phyloP scores from a whole-genome alignment of 2,113 vertebrate species.

The Smithornis capensis region DNA sequence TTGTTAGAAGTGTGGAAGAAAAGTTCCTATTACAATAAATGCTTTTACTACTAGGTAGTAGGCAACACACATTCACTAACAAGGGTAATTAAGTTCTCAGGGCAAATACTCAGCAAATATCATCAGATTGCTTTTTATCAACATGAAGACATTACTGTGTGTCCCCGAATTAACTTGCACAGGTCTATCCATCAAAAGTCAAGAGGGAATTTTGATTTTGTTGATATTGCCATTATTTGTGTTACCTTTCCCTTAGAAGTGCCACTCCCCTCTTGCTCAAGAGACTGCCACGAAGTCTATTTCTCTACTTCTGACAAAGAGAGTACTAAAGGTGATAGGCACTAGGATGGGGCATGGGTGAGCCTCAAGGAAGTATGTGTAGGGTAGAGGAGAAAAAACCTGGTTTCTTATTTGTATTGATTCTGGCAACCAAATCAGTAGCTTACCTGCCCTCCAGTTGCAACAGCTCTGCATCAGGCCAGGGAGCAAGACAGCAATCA shows the following conservation, averaged over 20 bases:
- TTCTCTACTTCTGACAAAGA: background rate
- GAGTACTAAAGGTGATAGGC: background rate
- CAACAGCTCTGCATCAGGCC: background rate
- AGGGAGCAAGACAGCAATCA: background rate
- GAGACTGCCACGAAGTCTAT: background rate
- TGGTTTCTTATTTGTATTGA: background rate
- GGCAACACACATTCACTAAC: background rate
- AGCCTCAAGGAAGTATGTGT: background rate
- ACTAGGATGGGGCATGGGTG: fast-evolving
- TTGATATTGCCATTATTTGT: background rate
- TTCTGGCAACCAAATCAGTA: background rate
- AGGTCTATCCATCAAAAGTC: background rate
- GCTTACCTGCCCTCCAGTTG: background rate
- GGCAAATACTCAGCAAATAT: background rate
- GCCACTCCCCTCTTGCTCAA: background rate
- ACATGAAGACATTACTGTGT: background rate
- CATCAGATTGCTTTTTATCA: background rate
- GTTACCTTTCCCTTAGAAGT: background rate
- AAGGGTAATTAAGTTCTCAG: background rate
- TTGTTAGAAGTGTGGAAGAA: background rate
- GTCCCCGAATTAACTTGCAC: background rate
- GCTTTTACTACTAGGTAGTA: background rate
- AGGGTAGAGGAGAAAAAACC: background rate
- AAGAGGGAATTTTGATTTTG: background rate
- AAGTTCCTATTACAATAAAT: background rate